A percentile compares a stretch with the other conserved stretches of the same genome.
Conservation (phyloP, 2,113 vertebrate genomes). For the Choloepus hoffmanni region DNA sequence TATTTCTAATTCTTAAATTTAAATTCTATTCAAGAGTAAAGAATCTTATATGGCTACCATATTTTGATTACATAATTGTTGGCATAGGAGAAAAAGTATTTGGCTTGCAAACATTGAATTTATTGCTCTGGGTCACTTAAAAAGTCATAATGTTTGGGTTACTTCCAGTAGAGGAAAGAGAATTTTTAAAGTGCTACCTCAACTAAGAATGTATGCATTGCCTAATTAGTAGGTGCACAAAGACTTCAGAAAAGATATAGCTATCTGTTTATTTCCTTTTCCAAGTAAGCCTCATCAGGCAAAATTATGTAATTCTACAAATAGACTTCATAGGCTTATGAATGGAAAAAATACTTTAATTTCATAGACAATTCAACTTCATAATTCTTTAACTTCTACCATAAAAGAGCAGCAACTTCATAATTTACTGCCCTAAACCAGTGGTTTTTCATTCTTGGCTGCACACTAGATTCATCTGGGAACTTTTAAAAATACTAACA, state of each 20-base stretch:
- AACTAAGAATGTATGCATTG: background rate
- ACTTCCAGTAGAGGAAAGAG: background rate
- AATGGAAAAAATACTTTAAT: constrained; percentile 44
- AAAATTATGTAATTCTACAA: constrained; percentile 65
- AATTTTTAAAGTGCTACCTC: constrained; percentile 1
- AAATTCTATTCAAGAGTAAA: constrained; percentile 26
- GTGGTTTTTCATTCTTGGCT: background rate
- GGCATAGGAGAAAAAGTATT: background rate
- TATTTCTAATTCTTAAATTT: constrained; percentile 55
- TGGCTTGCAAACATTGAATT: constrained; percentile 56
- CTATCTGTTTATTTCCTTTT: constrained; percentile 41
- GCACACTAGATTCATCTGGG: background rate
- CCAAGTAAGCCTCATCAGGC: constrained; percentile 60
- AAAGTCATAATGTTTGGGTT: background rate
- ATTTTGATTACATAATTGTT: constrained; percentile 34
- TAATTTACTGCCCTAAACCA: background rate
- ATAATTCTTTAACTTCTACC: background rate
- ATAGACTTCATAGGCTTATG: background rate
- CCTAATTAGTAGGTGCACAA: constrained; percentile 33
- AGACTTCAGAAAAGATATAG: constrained; percentile 45
- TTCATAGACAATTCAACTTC: constrained; percentile 56
- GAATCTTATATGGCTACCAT: constrained; percentile 35
- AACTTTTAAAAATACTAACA: background rate
- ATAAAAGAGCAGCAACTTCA: background rate
- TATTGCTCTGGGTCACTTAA: constrained; percentile 44